Evolutionary conservation across 1,140 invertebrate genomes (phyloP), one percentile per base, ranked within the genome.

Genomic region (Melitaea cinxia): DNA sequence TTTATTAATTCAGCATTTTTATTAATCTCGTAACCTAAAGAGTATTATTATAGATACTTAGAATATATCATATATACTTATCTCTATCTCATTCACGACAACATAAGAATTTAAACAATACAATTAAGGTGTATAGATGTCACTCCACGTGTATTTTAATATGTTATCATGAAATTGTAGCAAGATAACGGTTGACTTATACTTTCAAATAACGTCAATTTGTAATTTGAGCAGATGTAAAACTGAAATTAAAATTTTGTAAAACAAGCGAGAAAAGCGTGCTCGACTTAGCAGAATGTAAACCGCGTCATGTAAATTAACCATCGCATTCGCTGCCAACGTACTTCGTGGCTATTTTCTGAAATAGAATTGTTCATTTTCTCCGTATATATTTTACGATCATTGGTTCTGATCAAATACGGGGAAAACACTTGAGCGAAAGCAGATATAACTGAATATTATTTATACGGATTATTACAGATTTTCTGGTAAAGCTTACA

Each of bases 251-350:
- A 23, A 45, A 56, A 56, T 56, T 56, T 12, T 56, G 54, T 56
- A 56, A 56, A 45, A 56, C 37, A 39, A 42, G 21, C 54, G 24
- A 56, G 54, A 37, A 23, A 35, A 42, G 54, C 19, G 37, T 9
- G 54, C 37, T 42, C 54, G 28, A 5, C 35, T 56, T 45, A 21
- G 10, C 47, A 21, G 50, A 62, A 62, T 53, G 35, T 62, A 55
- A 62, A 62, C 60, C 37, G 60, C 35, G 37, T 33, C 24, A 62
- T 54, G 60, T 62, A 62, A 45, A 62, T 54, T 52, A 45, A 52
- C 50, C n/a, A 37, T 42, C 37, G 60, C 49, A 61, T 50, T 28
- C 19, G 5, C 49, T 7, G 33, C 23, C 17, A 61, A 37, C 17
- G 24, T 62, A 55, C 52, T 24, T 57, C 37, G 30, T 28, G 12